A percentile compares a stretch with the other conserved stretches of the same genome.
Conservation (phyloP, 2,797 vertebrate species). For the Champsocephalus esox region DNA sequence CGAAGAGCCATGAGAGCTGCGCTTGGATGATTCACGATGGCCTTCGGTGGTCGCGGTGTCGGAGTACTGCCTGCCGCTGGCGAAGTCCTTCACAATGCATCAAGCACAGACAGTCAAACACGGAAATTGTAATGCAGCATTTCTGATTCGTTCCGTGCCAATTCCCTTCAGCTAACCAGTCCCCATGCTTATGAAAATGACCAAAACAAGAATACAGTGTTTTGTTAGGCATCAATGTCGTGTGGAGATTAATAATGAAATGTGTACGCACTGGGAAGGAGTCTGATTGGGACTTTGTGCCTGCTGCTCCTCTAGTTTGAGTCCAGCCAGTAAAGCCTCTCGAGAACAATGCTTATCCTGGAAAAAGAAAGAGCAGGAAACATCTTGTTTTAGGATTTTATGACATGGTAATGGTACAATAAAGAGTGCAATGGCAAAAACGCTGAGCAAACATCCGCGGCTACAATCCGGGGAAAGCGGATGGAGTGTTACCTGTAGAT, state of each 20-base stretch:
- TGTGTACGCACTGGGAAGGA: constrained; percentile 90
- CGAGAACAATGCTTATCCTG: constrained; percentile 99
- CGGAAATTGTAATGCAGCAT: background rate
- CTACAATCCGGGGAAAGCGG: background rate
- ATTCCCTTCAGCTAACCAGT: background rate
- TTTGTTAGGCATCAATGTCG: background rate
- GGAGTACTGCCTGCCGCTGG: constrained; percentile 86
- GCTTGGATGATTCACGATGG: constrained; percentile 98
- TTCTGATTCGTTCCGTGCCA: background rate
- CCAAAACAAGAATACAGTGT: background rate
- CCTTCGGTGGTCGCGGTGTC: constrained; percentile 93
- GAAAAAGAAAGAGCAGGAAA: background rate
- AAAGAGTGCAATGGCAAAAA: background rate
- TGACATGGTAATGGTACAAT: no score
- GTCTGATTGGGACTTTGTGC: constrained; percentile 93
- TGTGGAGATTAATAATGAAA: background rate
- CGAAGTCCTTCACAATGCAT: constrained; percentile 85
- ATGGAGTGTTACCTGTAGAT: constrained; percentile 89
- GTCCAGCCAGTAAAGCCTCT: constrained; percentile 94
- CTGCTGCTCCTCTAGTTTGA: constrained; percentile 96
- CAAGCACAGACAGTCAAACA: constrained; percentile 14
- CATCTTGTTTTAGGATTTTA: no score
- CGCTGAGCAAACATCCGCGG: background rate
- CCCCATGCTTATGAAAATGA: background rate
- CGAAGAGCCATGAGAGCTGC: constrained; percentile 98